Evolutionary conservation across 2,888 invertebrate genomes (phyloP), one percentile per base, ranked within the genome.

Genomic region (Nemotelus nigrinus): DNA sequence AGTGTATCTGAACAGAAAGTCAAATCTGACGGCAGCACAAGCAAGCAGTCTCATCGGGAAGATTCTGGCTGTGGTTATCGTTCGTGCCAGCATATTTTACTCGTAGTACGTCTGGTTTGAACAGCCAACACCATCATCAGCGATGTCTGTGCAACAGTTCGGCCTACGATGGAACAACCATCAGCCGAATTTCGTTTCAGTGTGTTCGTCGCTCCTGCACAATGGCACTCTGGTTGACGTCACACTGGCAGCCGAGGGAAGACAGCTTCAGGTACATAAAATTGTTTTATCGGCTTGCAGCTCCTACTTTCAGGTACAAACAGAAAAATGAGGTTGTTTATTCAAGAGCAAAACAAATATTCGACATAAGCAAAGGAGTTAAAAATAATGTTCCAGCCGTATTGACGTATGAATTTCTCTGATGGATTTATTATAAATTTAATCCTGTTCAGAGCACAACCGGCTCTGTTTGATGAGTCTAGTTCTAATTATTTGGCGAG

Each of bases 161-260:
- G 94, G 94, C 84, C 88, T 94, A 82, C 88, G 96, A 83, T 96
- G 96, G 96, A 96, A 96, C 88, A 96, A 96, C 89, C 96, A 96
- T 89, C 96, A 96, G 85, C 95, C 95, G 74, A 96, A 96, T 87
- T 94, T 96, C 86, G 94, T 96, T 83, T 94, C 94, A 6, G 63
- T 95, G 84, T 96, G 96, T 88, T 94, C 95, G 63, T 93, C 92
- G 82, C 89, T 96, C 81, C 89, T 96, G 81, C 93, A 92, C 85
- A 94, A 93, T 83, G 94, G 96, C 85, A 92, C 94, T 2, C 88
- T 96, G 82, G 96, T 96, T 77, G 96, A 96, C 87, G 96, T 96
- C 65, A 96, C 96, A 4, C 88, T 96, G 80, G 95, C 96, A n/a
- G 95, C 96, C 4, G 96, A 96, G 86, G 96, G 96, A 44, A 91